Evolutionary conservation across 2,113 vertebrate species (phyloP).

Genomic region (Okapia johnstoni): DNA sequence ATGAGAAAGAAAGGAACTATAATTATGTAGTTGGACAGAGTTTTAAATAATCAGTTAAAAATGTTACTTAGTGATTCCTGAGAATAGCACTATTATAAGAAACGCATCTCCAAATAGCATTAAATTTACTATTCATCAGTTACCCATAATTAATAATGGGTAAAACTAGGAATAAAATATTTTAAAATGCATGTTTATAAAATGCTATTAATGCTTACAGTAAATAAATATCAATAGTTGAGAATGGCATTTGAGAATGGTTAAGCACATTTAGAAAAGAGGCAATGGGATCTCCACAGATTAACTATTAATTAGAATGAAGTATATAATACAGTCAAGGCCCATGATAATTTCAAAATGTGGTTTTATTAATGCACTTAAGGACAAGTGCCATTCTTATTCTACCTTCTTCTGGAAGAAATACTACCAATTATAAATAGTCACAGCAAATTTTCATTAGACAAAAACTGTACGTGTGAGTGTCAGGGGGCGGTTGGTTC

Average conservation of each 20-base stretch:
- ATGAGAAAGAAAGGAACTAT: conserved; percentile 51
- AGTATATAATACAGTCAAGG: conserved; percentile 53
- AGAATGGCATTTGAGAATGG: conserved; percentile 33
- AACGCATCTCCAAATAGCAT: conserved; percentile 37
- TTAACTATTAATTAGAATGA: conserved; percentile 41
- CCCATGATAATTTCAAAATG: conserved; percentile 45
- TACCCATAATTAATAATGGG: conserved; percentile 35
- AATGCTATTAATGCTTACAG: conserved; percentile 31
- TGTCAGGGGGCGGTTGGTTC: not conserved
- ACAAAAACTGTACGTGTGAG: not conserved
- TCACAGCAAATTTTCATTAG: conserved; percentile 40
- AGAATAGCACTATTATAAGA: conserved; percentile 38
- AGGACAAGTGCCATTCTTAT: conserved; percentile 49
- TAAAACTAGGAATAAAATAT: conserved; percentile 26
- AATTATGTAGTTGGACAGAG: conserved; percentile 43
- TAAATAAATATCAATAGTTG: conserved; percentile 42
- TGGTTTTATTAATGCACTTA: conserved; percentile 65
- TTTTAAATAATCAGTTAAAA: conserved; percentile 50
- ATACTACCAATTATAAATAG: conserved; percentile 53
- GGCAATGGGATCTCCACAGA: not conserved
- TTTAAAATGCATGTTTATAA: conserved; percentile 39
- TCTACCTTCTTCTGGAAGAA: conserved; percentile 47
- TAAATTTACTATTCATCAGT: conserved; percentile 26
- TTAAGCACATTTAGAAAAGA: conserved; percentile 21
- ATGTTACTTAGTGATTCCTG: conserved; percentile 52